Percentiles rank a stretch among this genome's conserved stretches.
Evolutionary conservation across 2,113 vertebrate genomes (phyloP).

Genomic region (Mohoua ochrocephala): DNA sequence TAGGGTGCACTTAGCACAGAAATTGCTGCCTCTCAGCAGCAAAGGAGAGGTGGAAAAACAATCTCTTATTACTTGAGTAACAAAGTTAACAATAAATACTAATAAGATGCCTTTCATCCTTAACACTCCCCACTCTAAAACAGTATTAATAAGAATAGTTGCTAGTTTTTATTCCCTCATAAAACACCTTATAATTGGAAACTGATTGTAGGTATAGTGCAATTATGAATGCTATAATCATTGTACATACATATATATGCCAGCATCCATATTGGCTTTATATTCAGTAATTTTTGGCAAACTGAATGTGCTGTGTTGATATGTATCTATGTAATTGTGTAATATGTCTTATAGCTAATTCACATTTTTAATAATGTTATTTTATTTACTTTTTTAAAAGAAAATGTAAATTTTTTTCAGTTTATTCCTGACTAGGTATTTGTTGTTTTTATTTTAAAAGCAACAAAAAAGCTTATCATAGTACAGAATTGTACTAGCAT

Average conservation of each 20-base stretch:
- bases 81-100: slow-evolving; percentile 67
- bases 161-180: slow-evolving; percentile 62
- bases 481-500: slow-evolving; percentile 75
- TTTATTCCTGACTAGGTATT: slow-evolving; percentile 81
- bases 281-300: slow-evolving; percentile 88
- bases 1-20: slow-evolving; percentile 8
- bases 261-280: slow-evolving; percentile 85
- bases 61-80: slow-evolving; percentile 52
- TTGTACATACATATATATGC: slow-evolving; percentile 82
- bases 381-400: slow-evolving; percentile 85
- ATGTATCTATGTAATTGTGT: slow-evolving; percentile 94
- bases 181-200: slow-evolving; percentile 81
- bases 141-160: slow-evolving; percentile 23
- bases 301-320: slow-evolving; percentile 93
- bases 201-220: slow-evolving; percentile 81
- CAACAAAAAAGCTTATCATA: slow-evolving; percentile 62
- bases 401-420: slow-evolving; percentile 82
- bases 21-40: slow-evolving; percentile 32
- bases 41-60: slow-evolving; percentile 12
- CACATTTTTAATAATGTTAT: slow-evolving; percentile 87
- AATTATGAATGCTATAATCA: slow-evolving; percentile 88
- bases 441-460: slow-evolving; percentile 76
- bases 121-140: slow-evolving; percentile 33
- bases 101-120: slow-evolving; percentile 53
- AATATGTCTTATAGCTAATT: slow-evolving; percentile 89